Base-by-base conservation (phyloP, 2,797 vertebrate genomes). In the Melanogrammus aeglefinus region DNA sequence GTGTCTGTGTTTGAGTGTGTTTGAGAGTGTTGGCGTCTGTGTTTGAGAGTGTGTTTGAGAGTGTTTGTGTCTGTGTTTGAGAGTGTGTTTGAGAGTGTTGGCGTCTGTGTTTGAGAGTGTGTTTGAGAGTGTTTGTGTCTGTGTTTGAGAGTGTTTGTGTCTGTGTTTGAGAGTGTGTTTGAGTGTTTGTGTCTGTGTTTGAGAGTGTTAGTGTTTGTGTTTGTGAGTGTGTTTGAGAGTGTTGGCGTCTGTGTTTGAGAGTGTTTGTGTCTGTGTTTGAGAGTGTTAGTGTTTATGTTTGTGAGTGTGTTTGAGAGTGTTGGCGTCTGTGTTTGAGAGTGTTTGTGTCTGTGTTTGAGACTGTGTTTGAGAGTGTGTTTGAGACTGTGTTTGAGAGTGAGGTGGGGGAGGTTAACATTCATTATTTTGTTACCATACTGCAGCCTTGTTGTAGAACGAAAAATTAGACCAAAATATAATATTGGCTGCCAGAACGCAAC, bases 201-300 rank as follows among this genome's bases (percentile, higher is more conserved):
- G 69, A 31, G 69, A 29, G 69, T 70, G 69, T n/a, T n/a, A 29
- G 69, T 71, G 69, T 71, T 27, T 71, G 69, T 71, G 69, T 33
- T 12, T n/a, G n/a, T n/a, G n/a, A n/a, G n/a, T 71, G 27, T 31
- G 69, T 71, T 3, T 71, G 69, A 31, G 31, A n/a, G n/a, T n/a
- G n/a, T n/a, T n/a, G n/a, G n/a, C n/a, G n/a, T n/a, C n/a, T n/a
- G n/a, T n/a, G n/a, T n/a, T n/a, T n/a, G n/a, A n/a, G n/a, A n/a
- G n/a, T n/a, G n/a, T n/a, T n/a, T n/a, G n/a, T 29, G n/a, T 29
- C 27, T 71, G 69, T 21, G 21, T 71, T 27, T 71, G 69, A 31
- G 69, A 29, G 69, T 70, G 69, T 71, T 27, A 31, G 69, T 71
- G 69, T 33, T 12, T 71, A 12, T 31, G 69, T 71, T 3, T 71